Evolutionary conservation across 2,797 vertebrate species (phyloP).

Genomic region (Synaphobranchus kaupii): DNA sequence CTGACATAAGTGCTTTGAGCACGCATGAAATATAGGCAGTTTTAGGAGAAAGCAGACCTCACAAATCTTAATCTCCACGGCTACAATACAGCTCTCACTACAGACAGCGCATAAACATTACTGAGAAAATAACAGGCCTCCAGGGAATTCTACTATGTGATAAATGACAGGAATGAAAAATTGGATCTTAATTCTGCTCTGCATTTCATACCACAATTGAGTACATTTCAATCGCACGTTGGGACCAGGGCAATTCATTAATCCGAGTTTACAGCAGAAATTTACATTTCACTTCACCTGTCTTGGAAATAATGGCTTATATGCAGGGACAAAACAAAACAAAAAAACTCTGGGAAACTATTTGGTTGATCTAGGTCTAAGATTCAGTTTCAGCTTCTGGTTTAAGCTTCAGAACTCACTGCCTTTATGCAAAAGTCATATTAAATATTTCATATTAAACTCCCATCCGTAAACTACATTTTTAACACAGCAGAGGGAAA

Average conservation of each 20-base stretch:
- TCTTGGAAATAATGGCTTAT: not conserved
- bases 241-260: conserved; percentile 52
- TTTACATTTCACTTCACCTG: not conserved
- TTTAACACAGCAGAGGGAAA: not conserved
- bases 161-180: conserved; percentile 73
- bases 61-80: conserved; percentile 19
- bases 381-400: too few relatives aligned
- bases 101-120: conserved; percentile 50
- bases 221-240: conserved; percentile 56
- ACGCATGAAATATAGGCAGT: conserved; percentile 27
- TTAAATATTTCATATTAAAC: not conserved
- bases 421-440: not conserved
- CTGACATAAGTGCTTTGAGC: not conserved
- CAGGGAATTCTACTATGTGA: conserved; percentile 64
- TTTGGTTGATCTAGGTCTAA: not conserved
- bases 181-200: conserved; percentile 60
- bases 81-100: conserved; percentile 29
- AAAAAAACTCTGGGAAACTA: not conserved
- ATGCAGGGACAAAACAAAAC: not conserved
- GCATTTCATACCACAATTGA: conserved; percentile 55
- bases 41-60: conserved; percentile 19
- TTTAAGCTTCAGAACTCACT: too few relatives aligned
- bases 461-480: too few relatives aligned
- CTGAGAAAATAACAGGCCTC: conserved; percentile 67
- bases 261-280: not conserved